phyloP scores from a whole-genome alignment of 2,888 invertebrate genomes.

The Leptogaster cylindrica region DNA sequence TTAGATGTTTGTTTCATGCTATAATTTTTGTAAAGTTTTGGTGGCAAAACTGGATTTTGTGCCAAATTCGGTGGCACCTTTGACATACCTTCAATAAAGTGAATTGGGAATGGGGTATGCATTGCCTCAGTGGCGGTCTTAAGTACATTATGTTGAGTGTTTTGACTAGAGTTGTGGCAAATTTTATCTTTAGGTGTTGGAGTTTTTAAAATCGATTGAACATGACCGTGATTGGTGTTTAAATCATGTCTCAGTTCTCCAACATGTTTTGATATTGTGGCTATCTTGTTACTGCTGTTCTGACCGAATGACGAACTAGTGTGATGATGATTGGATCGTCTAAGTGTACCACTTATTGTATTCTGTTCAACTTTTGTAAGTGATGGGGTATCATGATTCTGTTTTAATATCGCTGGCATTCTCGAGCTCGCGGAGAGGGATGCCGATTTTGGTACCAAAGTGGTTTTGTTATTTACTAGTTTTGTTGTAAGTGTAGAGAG shows the following conservation, averaged over 20 bases:
- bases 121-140: conserved; percentile 21
- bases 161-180: conserved; percentile 41
- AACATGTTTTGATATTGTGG: conserved; percentile 61
- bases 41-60: conserved; percentile 60
- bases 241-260: conserved; percentile 51
- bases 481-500: conserved; percentile 54
- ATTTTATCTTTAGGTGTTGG: conserved; percentile 36
- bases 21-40: conserved; percentile 62
- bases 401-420: conserved; percentile 38
- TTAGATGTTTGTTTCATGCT: conserved; percentile 49
- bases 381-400: conserved; percentile 16
- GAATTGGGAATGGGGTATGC: conserved; percentile 48
- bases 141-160: conserved; percentile 16
- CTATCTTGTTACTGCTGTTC: conserved; percentile 53
- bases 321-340: conserved; percentile 44
- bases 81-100: conserved; percentile 49
- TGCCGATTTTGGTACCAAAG: conserved; percentile 48
- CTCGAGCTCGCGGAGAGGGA: conserved; percentile 37
- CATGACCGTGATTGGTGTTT: conserved; percentile 37
- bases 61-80: conserved; percentile 49
- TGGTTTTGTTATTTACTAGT: conserved; percentile 46
- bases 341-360: conserved; percentile 44
- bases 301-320: background rate
- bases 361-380: conserved; percentile 41
- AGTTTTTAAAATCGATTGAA: conserved; percentile 49